Percentiles rank a stretch among this genome's conserved stretches.
Conservation (phyloP, 2,797 vertebrate species). For the Corythornis leucogaster region DNA sequence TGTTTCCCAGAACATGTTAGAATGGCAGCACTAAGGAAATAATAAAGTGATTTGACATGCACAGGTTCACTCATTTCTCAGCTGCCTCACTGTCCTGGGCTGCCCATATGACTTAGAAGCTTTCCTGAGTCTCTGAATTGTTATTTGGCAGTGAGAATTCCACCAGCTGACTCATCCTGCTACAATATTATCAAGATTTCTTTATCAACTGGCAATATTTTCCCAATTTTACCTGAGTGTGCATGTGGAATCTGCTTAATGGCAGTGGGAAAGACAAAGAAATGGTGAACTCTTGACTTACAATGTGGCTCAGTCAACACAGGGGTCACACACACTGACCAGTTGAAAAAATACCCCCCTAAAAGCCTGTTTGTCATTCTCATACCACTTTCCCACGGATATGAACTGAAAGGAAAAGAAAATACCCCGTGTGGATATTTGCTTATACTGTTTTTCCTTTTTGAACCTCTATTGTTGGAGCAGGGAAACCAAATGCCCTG, state of each 20-base stretch:
- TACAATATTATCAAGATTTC: neutral
- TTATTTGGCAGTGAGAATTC: neutral
- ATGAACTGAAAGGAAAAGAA: slow-evolving; percentile 21
- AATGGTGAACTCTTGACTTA: slow-evolving; percentile 23
- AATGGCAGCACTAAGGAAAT: neutral
- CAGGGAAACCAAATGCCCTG: neutral
- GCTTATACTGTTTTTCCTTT: neutral
- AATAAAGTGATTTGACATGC: neutral
- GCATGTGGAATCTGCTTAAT: neutral
- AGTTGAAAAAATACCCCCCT: slow-evolving; percentile 40
- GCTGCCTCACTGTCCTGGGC: neutral
- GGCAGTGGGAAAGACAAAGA: slow-evolving; percentile 33
- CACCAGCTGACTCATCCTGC: neutral
- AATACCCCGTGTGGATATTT: neutral
- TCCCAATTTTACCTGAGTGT: neutral
- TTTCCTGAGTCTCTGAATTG: neutral
- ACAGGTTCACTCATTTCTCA: neutral
- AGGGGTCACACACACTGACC: slow-evolving; percentile 6
- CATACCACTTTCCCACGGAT: slow-evolving; percentile 38
- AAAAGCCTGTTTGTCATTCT: slow-evolving; percentile 11
- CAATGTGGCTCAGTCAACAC: slow-evolving; percentile 23
- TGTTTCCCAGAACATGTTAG: neutral
- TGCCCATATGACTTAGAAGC: neutral
- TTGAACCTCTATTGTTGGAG: neutral
- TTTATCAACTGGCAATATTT: neutral